phyloP scores from a whole-genome alignment of 1,140 invertebrate species.

The Macrocentrus cingulum region DNA sequence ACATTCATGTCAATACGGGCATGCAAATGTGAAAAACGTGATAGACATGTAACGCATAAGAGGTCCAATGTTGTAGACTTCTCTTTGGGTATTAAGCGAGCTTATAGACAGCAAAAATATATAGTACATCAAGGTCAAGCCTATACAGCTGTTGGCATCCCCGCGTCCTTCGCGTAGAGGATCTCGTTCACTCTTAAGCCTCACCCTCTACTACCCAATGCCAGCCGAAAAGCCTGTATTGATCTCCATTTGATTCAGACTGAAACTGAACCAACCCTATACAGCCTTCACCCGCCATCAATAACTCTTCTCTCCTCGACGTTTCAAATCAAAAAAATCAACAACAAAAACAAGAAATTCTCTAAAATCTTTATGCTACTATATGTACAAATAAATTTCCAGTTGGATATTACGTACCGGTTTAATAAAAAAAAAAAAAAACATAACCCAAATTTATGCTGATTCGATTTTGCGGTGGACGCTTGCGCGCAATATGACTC shows the following conservation, averaged over 20 bases:
- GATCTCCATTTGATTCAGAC: slow-evolving; percentile 19
- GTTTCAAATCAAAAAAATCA: too few species aligned
- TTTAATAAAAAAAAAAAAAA: too few species aligned
- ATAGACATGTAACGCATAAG: background rate
- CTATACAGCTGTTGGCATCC: slow-evolving; percentile 7
- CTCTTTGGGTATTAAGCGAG: too few species aligned
- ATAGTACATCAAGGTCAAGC: slow-evolving; percentile 8
- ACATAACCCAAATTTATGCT: slow-evolving; percentile 1
- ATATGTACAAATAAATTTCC: too few species aligned
- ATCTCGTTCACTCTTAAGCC: background rate
- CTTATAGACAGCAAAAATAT: background rate
- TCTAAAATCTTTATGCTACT: too few species aligned
- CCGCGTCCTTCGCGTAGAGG: background rate
- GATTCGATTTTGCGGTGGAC: too few species aligned
- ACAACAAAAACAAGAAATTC: too few species aligned
- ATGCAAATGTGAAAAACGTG: slow-evolving; percentile 1
- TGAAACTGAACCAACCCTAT: slow-evolving; percentile 19
- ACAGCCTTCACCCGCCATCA: background rate
- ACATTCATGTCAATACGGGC: slow-evolving; percentile 4
- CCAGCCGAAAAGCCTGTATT: slow-evolving; percentile 15
- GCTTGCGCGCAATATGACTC: background rate
- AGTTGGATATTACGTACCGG: too few species aligned
- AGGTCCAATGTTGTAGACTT: background rate
- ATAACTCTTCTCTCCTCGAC: background rate
- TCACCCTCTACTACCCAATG: background rate